A percentile compares a stretch with the other conserved stretches of the same genome.
Conservation (phyloP, 2,113 vertebrate species). For the Eublepharis macularius region DNA sequence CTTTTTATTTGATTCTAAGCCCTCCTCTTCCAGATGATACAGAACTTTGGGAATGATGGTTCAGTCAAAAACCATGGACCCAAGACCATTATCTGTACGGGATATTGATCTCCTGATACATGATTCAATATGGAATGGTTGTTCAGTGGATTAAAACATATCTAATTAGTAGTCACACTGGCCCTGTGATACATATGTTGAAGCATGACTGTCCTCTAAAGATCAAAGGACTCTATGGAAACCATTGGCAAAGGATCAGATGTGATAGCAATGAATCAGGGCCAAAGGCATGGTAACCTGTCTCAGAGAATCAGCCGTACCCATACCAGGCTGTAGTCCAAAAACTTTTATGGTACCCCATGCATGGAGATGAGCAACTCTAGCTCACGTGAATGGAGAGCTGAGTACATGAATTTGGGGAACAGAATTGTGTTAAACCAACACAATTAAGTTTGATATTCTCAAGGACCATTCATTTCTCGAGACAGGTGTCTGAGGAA, state of each 20-base stretch:
- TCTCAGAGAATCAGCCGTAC: too few relatives aligned
- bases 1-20: not conserved
- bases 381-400: not conserved
- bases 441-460: too few relatives aligned
- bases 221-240: not conserved
- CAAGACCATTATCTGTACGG: not conserved
- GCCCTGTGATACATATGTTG: not conserved
- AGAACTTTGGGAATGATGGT: not conserved
- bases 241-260: not conserved
- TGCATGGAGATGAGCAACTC: not conserved
- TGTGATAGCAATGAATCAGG: not conserved
- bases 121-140: not conserved
- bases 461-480: too few relatives aligned
- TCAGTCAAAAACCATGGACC: not conserved
- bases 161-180: not conserved
- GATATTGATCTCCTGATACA: too few relatives aligned
- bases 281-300: not conserved
- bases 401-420: too few relatives aligned
- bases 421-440: too few relatives aligned
- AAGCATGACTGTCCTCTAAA: not conserved
- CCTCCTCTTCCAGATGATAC: not conserved
- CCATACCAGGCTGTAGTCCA: not conserved
- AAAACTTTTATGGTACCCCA: not conserved
- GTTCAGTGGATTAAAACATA: not conserved
- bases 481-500: too few relatives aligned